Conservation (phyloP, 2,888 invertebrate species). For the Andrena fulva region DNA sequence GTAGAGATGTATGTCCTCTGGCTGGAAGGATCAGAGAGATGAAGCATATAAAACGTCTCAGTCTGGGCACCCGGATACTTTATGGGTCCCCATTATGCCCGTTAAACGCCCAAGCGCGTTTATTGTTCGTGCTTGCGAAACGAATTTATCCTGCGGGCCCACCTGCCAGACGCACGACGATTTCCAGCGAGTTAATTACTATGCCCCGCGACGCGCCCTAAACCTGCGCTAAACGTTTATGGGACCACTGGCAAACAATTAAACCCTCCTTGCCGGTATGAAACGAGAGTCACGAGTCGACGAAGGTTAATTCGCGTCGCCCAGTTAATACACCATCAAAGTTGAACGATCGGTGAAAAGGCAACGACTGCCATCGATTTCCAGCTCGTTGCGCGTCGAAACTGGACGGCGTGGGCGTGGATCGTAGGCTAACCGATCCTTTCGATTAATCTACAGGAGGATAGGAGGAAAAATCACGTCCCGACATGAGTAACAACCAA, state of each 20-base stretch:
- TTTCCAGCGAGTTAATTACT: constrained; percentile 48
- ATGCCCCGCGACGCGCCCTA: neutral
- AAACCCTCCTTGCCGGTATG: neutral
- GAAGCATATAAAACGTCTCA: constrained; percentile 41
- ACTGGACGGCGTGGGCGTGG: constrained; percentile 60
- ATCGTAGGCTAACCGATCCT: constrained; percentile 58
- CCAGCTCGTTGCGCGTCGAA: constrained; percentile 31
- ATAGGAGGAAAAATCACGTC: constrained; percentile 18
- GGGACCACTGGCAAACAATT: constrained; percentile 17
- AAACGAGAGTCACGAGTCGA: neutral
- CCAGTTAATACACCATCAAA: neutral
- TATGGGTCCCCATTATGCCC: constrained; percentile 58
- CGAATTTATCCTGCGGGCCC: constrained; percentile 62
- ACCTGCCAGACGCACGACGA: constrained; percentile 51
- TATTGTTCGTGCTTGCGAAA: constrained; percentile 67
- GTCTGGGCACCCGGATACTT: constrained; percentile 51
- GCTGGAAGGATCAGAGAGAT: constrained; percentile 13
- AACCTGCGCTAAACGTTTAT: constrained; percentile 9
- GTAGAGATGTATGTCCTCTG: constrained; percentile 5
- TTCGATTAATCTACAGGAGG: constrained; percentile 47
- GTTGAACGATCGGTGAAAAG: constrained; percentile 49
- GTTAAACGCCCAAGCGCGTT: constrained; percentile 64
- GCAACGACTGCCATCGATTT: constrained; percentile 43
- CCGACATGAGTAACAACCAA: constrained; percentile 47
- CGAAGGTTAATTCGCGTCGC: constrained; percentile 12